Conservation (phyloP, 2,797 vertebrate genomes). For the Cuculus canorus region DNA sequence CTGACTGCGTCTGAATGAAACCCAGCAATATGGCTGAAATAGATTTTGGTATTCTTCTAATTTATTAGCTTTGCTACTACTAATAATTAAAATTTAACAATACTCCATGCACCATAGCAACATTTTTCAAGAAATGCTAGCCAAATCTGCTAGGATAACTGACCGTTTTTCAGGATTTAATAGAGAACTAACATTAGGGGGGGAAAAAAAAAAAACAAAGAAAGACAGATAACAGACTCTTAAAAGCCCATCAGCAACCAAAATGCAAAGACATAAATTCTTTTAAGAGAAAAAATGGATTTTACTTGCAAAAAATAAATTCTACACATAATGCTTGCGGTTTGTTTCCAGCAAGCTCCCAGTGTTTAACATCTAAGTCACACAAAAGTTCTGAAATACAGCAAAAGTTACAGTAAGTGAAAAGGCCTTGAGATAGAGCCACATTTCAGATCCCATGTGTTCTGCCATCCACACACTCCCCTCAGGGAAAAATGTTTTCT, state of each 20-base stretch:
- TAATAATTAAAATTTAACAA: constrained; percentile 75
- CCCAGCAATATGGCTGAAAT: constrained; percentile 65
- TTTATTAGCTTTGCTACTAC: constrained; percentile 76
- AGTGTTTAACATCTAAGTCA: not conserved
- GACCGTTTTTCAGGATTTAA: not conserved
- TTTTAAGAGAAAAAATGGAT: not conserved
- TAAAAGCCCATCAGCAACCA: not conserved
- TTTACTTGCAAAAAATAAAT: not conserved
- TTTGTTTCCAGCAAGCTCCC: not conserved
- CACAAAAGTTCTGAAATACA: not conserved
- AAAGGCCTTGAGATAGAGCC: constrained; percentile 1
- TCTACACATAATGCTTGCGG: not conserved
- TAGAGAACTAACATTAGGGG: not conserved
- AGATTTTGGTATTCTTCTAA: constrained; percentile 58
- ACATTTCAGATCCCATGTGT: not conserved
- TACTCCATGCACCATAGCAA: constrained; percentile 67
- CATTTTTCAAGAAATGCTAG: not conserved
- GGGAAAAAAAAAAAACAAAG: not conserved
- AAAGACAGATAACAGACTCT: not conserved
- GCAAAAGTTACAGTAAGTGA: not conserved
- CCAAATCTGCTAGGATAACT: constrained; percentile 37
- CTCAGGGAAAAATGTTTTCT: not conserved
- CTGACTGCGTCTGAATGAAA: constrained; percentile 74
- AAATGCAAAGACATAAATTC: not conserved
- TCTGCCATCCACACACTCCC: not conserved